phyloP scores from a whole-genome alignment of 2,888 invertebrate genomes.

The Adelognathus sp. region DNA sequence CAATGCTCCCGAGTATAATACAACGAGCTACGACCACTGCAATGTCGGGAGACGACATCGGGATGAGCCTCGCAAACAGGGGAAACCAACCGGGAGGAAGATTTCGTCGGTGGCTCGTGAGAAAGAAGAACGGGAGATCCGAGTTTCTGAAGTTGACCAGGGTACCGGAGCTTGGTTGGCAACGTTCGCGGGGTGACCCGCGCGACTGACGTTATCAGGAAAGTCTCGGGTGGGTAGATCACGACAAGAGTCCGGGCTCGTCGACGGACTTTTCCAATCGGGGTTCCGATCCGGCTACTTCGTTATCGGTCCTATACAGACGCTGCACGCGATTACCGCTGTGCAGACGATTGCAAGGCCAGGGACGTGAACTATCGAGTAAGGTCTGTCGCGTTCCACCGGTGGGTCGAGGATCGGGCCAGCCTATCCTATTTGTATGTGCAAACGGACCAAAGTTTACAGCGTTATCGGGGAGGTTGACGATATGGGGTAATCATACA shows the following conservation, averaged over 20 bases:
- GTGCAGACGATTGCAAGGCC: conserved; percentile 20
- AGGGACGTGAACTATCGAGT: background rate
- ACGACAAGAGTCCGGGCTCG: background rate
- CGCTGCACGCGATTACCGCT: conserved; percentile 47
- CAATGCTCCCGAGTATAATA: background rate
- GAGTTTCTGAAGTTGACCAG: conserved; percentile 35
- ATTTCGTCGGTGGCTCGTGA: background rate
- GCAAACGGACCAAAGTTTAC: no score
- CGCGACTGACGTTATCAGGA: conserved; percentile 58
- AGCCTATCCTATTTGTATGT: no score
- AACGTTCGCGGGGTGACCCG: background rate
- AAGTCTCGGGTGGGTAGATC: conserved; percentile 39
- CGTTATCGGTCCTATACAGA: conserved; percentile 55
- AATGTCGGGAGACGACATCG: conserved; percentile 3
- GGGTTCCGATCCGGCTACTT: conserved; percentile 36
- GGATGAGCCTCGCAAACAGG: conserved; percentile 11
- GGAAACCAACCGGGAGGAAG: conserved; percentile 17
- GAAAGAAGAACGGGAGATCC: conserved; percentile 16
- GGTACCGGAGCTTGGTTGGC: conserved; percentile 31
- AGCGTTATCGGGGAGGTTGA: no score
- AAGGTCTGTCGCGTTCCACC: no score
- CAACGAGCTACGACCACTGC: background rate
- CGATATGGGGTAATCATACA: no score
- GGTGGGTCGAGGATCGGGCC: no score
- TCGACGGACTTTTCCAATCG: conserved; percentile 56